Base-by-base conservation (phyloP, 2,888 invertebrate genomes). In the Amphipyra tragopoginis region DNA sequence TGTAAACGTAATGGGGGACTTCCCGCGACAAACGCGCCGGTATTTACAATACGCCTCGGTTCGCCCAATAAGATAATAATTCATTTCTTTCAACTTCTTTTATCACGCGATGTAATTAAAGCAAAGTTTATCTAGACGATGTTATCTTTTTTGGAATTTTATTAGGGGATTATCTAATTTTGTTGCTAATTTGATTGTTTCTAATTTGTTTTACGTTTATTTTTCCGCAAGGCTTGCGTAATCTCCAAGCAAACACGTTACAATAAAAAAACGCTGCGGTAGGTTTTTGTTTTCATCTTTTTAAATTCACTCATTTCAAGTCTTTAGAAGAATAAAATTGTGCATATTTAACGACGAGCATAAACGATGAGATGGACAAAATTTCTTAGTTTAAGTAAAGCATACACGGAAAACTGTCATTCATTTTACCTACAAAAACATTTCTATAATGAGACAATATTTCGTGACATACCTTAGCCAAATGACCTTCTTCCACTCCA, bases 21-120 rank as follows among this genome's bases (percentile, higher is more conserved):
- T 86, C 85, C 84, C 75, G 70, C 67, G 80, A 81, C 82, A 83
- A 85, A 81, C 77, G 71, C 72, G 51, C 59, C 70, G 72, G 60
- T 77, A 76, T 81, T 81, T 72, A 76, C 81, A 72, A 72, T 69
- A 74, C 61, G 59, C 59, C 68, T 55, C 52, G n/a, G 60, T 66
- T 57, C 50, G 42, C 13, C 65, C 55, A 72, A 55, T 73, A 63
- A 60, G 72, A 77, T 66, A 73, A 70, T 74, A 70, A 62, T 65
- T 75, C 57, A 59, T 70, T 73, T 50, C 58, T 62, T 65, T 67
- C 58, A 63, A 65, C 52, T 53, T 34, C 48, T 53, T 8, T 29
- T 66, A 64, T 66, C 76, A 79, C 72, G 77, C 76, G 50, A 78
- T 45, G 14, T 50, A 64, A 68, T 57, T 34, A 56, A 64, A 57